phyloP scores from a whole-genome alignment of 92 coral and sea anemone genomes.

The Scolanthus callimorphus region DNA sequence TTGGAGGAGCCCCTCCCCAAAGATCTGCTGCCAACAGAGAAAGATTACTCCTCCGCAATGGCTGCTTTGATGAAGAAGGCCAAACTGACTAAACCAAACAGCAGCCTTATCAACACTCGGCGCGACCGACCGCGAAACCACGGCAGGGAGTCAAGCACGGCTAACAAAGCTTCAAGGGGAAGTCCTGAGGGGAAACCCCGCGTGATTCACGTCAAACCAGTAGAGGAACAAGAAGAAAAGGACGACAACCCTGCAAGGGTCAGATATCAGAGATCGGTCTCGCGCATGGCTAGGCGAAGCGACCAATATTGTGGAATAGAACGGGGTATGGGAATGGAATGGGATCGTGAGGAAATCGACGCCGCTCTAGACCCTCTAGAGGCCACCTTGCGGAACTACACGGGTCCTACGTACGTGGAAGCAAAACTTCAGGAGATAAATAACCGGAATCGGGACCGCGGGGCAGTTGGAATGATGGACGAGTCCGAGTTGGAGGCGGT shows the following conservation, averaged over 20 bases:
- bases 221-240: constrained; percentile 1
- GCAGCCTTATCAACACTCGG: neutral
- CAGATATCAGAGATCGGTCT: neutral
- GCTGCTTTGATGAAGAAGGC: neutral
- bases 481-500: neutral
- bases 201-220: constrained; percentile 2
- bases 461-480: neutral
- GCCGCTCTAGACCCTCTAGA: neutral
- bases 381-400: neutral
- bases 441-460: neutral
- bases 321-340: neutral
- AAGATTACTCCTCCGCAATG: neutral
- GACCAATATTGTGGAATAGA: neutral
- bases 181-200: neutral
- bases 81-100: neutral
- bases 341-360: neutral
- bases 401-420: constrained; percentile 1
- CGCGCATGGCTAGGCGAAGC: neutral
- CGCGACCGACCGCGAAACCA: neutral
- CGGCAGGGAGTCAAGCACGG: neutral
- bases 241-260: neutral
- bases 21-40: neutral
- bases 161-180: neutral
- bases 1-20: neutral
- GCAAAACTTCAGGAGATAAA: neutral